Percentiles rank a stretch among this genome's conserved stretches.
Conservation (phyloP, 2,113 vertebrate genomes). For the Cavia porcellus region DNA sequence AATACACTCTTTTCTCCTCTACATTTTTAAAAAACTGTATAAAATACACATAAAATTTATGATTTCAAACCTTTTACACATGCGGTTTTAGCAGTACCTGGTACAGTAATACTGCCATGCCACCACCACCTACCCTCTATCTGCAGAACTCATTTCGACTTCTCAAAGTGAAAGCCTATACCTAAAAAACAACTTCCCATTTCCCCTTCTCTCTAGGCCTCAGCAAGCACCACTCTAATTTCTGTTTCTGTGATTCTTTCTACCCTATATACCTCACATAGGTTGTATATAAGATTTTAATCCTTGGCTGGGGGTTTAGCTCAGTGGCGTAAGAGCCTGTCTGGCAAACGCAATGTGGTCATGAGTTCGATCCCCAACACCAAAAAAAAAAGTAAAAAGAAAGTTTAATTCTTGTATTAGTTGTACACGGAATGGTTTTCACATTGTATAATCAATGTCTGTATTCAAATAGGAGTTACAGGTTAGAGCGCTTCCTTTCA, state of each 20-base stretch:
- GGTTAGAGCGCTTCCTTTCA: not conserved
- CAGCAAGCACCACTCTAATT: not conserved
- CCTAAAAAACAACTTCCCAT: not conserved
- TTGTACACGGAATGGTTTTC: not conserved
- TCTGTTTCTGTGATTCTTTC: not conserved
- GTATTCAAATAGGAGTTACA: not conserved
- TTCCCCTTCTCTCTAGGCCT: not conserved
- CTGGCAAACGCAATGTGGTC: too few relatives aligned
- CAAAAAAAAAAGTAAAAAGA: too few relatives aligned
- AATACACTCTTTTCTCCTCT: not conserved
- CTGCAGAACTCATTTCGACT: not conserved
- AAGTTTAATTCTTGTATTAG: slow-evolving; percentile 25
- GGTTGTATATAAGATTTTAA: not conserved
- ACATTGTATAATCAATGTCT: slow-evolving; percentile 3
- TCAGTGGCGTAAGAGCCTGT: too few relatives aligned
- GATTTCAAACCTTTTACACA: not conserved
- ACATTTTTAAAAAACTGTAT: not conserved
- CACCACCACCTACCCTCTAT: not conserved
- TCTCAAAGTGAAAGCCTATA: slow-evolving; percentile 7
- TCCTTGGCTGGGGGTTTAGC: not conserved
- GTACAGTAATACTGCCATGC: not conserved
- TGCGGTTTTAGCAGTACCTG: slow-evolving; percentile 11
- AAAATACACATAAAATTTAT: not conserved
- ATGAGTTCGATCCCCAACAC: too few relatives aligned
- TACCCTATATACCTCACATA: not conserved